Base-by-base conservation (phyloP, 2,888 invertebrate genomes). In the Heteromurus nitidus region DNA sequence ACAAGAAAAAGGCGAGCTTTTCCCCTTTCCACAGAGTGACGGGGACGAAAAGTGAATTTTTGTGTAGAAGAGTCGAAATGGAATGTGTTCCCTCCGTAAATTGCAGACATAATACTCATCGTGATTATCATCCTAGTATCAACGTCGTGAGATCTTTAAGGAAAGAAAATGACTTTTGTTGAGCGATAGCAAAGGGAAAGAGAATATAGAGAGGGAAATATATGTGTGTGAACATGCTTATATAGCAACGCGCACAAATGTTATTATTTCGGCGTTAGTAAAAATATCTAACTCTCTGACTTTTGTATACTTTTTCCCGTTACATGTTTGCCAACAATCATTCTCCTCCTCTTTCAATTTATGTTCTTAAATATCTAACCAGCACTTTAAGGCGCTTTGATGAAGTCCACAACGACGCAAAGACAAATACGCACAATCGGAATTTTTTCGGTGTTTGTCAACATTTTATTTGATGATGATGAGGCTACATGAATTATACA, bases 21-120 rank as follows among this genome's bases (percentile, higher is more conserved):
- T 31, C 11, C 30, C 3, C 26, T 22, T 13, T 26, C 11, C 26
- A 55, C 11, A 55, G 22, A 22, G 20, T 1, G 20, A 18, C 9
- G 20, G 50, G 20, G 50, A 2, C 16, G 20, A 18, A 50, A 16
- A 20, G 22, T 20, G 50, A 20, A 18, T 50, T 16, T 50, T 47
- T 60, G 18, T 58, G 16, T 30, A 36, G 55, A 70, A 50, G 24
- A 16, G 20, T 28, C 13, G 24, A 69, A 73, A 72, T 72, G 70
- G 42, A 58, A 72, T 72, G 62, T 31, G n/a, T n/a, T n/a, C n/a
- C 36, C 18, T 36, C 55, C 31, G 72, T 44, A 47, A 67, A 47
- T 47, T 42, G 55, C 22, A 42, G 42, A 44, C 68, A 53, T 20
- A 53, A 36, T 53, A 64, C 62, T 62, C 60, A 60, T 47, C 30